phyloP scores from a whole-genome alignment of 2,888 invertebrate species.

The Octonoba sinensis region DNA sequence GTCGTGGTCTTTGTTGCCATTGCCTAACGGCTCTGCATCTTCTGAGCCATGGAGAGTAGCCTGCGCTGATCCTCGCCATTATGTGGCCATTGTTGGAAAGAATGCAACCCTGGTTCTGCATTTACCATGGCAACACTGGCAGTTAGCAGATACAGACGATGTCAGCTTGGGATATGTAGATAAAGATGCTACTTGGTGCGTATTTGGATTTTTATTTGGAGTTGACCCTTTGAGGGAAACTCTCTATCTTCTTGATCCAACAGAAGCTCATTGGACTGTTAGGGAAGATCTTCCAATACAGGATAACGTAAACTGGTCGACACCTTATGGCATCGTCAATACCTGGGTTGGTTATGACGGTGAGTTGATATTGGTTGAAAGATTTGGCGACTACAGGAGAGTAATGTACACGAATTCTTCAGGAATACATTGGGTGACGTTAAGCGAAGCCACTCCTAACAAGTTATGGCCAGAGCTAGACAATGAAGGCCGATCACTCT shows the following conservation, averaged over 20 bases:
- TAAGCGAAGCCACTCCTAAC: constrained; percentile 18
- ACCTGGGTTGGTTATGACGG: constrained; percentile 35
- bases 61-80: constrained; percentile 45
- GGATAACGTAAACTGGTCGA: constrained; percentile 43
- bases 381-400: constrained; percentile 29
- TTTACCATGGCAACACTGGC: constrained; percentile 56
- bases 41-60: constrained; percentile 52
- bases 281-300: constrained; percentile 30
- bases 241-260: constrained; percentile 42
- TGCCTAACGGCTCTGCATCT: constrained; percentile 44
- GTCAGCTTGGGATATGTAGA: constrained; percentile 40
- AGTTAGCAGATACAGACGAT: constrained; percentile 50
- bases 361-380: constrained; percentile 43
- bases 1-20: constrained; percentile 49
- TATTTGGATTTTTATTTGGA: constrained; percentile 25
- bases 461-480: constrained; percentile 43
- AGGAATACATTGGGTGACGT: constrained; percentile 35
- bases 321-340: constrained; percentile 19
- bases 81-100: constrained; percentile 39
- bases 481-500: constrained; percentile 15
- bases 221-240: constrained; percentile 41
- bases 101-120: constrained; percentile 41
- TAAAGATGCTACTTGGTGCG: constrained; percentile 51
- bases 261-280: constrained; percentile 48
- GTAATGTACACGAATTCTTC: constrained; percentile 49